These are phyloP conservation scores for Serilophus lunatus DNA, from an alignment of 2,113 vertebrate genomes.

Conservation along the genomic window DNA sequence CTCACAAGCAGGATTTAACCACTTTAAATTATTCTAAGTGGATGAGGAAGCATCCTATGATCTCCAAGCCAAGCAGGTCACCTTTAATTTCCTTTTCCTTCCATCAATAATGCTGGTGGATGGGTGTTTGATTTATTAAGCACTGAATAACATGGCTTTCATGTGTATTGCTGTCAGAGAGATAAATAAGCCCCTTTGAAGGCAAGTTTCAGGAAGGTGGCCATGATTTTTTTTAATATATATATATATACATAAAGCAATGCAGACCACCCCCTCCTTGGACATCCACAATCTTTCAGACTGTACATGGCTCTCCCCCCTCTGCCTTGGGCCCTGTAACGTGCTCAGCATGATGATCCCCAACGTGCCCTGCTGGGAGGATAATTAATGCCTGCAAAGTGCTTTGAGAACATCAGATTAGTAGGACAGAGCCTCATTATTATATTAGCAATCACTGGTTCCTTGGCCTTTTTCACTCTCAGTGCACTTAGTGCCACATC, in stretches of 20 bases:
- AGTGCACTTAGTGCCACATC: not conserved
- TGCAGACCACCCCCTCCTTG: not conserved
- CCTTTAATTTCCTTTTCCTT: slow-evolving; percentile 53
- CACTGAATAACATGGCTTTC: not conserved
- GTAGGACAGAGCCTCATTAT: slow-evolving; percentile 53
- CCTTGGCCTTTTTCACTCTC: slow-evolving; percentile 38
- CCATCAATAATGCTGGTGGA: not conserved
- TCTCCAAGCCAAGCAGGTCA: slow-evolving; percentile 8
- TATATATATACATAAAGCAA: not conserved
- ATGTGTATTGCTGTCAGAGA: slow-evolving; percentile 4
- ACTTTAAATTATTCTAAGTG: slow-evolving; percentile 5
- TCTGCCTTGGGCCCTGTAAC: not conserved
- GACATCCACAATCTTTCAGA: accelerated
- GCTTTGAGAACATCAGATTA: slow-evolving; percentile 66
- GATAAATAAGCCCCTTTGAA: slow-evolving; percentile 33
- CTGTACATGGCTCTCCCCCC: accelerated
- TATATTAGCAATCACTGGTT: slow-evolving; percentile 35
- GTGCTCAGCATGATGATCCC: not conserved
- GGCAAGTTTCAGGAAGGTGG: not conserved
- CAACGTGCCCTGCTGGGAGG: not conserved
- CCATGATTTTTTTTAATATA: not conserved
- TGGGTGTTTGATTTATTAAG: slow-evolving; percentile 50
- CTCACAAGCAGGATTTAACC: slow-evolving; percentile 8
- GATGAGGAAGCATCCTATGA: slow-evolving; percentile 4
- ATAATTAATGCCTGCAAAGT: slow-evolving; percentile 51